Evolutionary conservation across 2,888 invertebrate species (phyloP).

Genomic region (Heliconius erato): DNA sequence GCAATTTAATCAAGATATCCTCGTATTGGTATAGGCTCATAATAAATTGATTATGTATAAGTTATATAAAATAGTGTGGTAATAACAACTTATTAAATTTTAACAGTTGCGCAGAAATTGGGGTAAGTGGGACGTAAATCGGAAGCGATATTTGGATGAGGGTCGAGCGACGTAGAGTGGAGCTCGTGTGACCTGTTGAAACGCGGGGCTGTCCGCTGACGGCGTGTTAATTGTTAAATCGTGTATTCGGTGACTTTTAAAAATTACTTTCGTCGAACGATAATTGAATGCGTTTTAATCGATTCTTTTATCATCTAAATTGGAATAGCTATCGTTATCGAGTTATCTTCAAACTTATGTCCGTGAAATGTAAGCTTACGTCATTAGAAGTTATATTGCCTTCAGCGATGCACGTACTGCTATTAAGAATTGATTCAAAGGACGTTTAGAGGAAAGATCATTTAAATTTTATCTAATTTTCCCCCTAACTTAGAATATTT

Average conservation of each 20-base stretch:
- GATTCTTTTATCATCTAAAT: background rate
- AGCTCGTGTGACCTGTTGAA: slow-evolving; percentile 42
- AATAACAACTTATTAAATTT: slow-evolving; percentile 12
- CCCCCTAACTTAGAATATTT: slow-evolving; percentile 40
- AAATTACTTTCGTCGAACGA: background rate
- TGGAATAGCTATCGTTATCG: background rate
- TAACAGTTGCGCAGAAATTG: slow-evolving; percentile 23
- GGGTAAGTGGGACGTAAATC: slow-evolving; percentile 24
- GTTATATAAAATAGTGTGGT: slow-evolving; percentile 13
- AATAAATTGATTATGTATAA: background rate
- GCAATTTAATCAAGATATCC: background rate
- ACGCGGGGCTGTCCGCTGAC: slow-evolving; percentile 42
- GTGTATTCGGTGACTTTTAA: slow-evolving; percentile 22
- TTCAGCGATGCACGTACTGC: background rate
- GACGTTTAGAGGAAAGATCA: slow-evolving; percentile 43
- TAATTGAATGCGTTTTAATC: slow-evolving; percentile 7
- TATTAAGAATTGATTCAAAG: slow-evolving; percentile 36
- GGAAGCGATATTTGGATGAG: slow-evolving; percentile 34
- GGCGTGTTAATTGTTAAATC: slow-evolving; percentile 43
- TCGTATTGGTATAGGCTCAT: background rate
- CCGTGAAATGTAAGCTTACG: background rate
- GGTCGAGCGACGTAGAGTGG: slow-evolving; percentile 36
- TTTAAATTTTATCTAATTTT: slow-evolving; percentile 40
- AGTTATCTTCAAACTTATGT: background rate
- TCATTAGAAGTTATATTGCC: background rate